Conservation (phyloP, 2,797 vertebrate species). For the Xiphophorus birchmanni region DNA sequence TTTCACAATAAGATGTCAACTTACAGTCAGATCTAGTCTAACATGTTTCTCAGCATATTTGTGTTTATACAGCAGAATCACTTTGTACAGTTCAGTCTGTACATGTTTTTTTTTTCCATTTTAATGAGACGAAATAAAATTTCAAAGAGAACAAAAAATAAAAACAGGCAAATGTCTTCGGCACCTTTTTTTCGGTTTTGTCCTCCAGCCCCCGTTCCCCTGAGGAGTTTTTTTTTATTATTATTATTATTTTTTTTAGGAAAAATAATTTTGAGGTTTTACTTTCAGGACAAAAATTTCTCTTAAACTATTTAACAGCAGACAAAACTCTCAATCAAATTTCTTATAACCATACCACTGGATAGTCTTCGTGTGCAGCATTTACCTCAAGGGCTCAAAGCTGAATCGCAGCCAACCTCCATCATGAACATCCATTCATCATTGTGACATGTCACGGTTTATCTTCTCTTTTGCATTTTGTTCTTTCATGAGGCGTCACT, state of each 20-base stretch:
- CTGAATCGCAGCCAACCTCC: background rate
- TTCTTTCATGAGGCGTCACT: background rate
- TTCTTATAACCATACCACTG: background rate
- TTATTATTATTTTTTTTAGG: background rate
- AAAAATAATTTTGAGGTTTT: background rate
- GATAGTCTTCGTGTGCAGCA: background rate
- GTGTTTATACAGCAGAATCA: background rate
- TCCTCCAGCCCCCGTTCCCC: too few relatives aligned
- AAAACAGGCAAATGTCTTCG: background rate
- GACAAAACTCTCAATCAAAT: background rate
- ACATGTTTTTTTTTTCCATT: background rate
- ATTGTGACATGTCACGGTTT: background rate
- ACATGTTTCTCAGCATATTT: conserved; percentile 31
- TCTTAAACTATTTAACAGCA: background rate
- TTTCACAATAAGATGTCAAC: background rate
- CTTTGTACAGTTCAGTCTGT: background rate
- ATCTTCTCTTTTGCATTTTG: background rate
- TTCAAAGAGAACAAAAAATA: background rate
- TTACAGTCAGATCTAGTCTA: conserved; percentile 23
- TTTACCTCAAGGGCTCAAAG: conserved; percentile 2
- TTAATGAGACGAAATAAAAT: background rate
- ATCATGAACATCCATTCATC: background rate
- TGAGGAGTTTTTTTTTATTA: background rate
- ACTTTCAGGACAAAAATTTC: background rate
- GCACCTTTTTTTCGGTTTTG: background rate